Evolutionary conservation across 2,113 vertebrate genomes (phyloP).

Genomic region (Crocuta crocuta): DNA sequence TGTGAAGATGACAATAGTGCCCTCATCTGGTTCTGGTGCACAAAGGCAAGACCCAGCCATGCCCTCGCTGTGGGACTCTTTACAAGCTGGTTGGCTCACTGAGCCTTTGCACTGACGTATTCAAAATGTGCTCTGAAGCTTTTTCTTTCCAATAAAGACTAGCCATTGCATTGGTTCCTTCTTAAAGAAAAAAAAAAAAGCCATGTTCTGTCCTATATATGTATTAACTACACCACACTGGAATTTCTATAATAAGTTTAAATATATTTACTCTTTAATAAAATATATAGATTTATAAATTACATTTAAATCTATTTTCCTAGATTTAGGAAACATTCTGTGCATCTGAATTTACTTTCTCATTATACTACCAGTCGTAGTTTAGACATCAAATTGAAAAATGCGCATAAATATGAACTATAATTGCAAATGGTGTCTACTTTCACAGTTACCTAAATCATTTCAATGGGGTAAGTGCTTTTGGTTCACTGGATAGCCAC

Average conservation of each 20-base stretch:
- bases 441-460: conserved; percentile 1
- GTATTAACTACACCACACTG: neutral
- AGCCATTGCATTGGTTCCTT: neutral
- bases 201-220: neutral
- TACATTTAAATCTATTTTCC: conserved; percentile 21
- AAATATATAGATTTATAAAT: neutral
- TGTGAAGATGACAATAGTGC: neutral
- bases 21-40: neutral
- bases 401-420: neutral
- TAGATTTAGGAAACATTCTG: neutral
- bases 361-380: neutral
- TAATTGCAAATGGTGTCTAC: neutral
- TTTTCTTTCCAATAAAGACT: neutral
- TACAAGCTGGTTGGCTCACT: neutral
- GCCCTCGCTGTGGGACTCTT: neutral
- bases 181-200: neutral
- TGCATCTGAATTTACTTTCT: neutral
- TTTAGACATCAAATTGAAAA: neutral
- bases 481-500: neutral
- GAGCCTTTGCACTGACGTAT: neutral
- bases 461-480: neutral
- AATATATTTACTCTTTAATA: neutral
- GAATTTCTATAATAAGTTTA: neutral
- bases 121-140: neutral
- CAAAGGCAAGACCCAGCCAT: neutral